Conservation (phyloP, 2,797 vertebrate genomes). For the Aeoliscus strigatus region DNA sequence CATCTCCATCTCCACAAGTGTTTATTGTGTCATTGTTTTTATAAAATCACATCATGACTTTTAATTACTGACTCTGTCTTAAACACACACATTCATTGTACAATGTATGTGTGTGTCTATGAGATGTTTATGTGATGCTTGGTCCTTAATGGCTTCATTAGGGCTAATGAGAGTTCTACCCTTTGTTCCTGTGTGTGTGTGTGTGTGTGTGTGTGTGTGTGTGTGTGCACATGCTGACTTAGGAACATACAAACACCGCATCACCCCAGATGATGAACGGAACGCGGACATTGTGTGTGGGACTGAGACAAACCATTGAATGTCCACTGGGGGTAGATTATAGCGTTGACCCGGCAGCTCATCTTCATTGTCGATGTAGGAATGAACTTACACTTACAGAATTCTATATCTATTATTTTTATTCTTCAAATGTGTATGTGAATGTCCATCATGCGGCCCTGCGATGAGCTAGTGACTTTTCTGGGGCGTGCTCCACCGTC, state of each 20-base stretch:
- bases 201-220: constrained; percentile 14
- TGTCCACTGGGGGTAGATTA: neutral
- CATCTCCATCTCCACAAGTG: too few species aligned
- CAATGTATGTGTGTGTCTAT: constrained; percentile 2
- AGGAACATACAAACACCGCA: constrained; percentile 60
- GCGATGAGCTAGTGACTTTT: too few species aligned
- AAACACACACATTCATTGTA: constrained; percentile 1
- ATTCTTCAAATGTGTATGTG: too few species aligned
- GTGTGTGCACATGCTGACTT: constrained; percentile 58
- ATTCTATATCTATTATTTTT: too few species aligned
- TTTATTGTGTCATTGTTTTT: too few species aligned
- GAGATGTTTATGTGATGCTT: constrained; percentile 18
- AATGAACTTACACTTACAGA: too few species aligned
- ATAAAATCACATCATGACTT: neutral
- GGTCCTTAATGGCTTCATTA: constrained; percentile 64
- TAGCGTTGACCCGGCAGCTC: too few species aligned
- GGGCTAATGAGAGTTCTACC: constrained; percentile 61
- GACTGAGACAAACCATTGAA: constrained; percentile 5
- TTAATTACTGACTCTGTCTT: neutral
- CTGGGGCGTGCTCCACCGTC: too few species aligned
- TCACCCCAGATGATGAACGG: constrained; percentile 70
- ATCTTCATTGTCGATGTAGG: too few species aligned
- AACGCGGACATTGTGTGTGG: constrained; percentile 46
- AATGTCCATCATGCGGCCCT: too few species aligned
- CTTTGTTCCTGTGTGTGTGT: constrained; percentile 47